Evolutionary conservation across 2,888 invertebrate species (phyloP), one percentile per base, ranked within the genome.

Genomic region (Spilarctia lutea): DNA sequence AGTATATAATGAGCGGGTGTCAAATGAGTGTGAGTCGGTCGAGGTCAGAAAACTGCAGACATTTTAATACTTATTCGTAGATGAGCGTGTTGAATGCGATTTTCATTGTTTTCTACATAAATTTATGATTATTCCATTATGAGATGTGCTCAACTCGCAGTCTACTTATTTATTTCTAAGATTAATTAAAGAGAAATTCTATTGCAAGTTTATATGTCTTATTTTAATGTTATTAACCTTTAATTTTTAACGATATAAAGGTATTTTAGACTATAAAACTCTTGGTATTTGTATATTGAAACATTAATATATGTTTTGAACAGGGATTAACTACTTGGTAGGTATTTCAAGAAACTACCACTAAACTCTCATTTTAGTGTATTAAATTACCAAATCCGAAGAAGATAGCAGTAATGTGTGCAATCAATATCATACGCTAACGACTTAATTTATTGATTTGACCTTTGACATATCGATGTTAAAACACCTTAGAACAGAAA

Each of bases 401-500:
- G 16, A 39, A 39, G 24, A 69, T 7, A 18, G 35, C 16, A 52
- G 10, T 11, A 39, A 27, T 0, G 24, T 42, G n/a, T 27, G 27
- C 24, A 42, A 63, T 60, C 60, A 39, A 70, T 30, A 30, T 71
- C 42, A 69, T 11, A 63, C 65, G 20, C 33, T 8, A 71, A 65
- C 45, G 45, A 24, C 71, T 45, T 65, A 24, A 45, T 63, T 45
- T 65, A 24, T 11, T 42, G 27, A 72, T 67, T 79, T 75, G 73
- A 80, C 73, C 70, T 79, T 73, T 82, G 79, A 73, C 71, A 79
- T 70, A 77, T 20, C 68, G 20, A 48, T 56, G 3, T 30, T 69
- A 56, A 20, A 74, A 65, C 60, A n/a, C 75, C 35, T 75, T 67
- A 68, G 78, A 83, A 83, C 77, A 76, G 78, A 86, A 85, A 89